Percentiles rank a stretch among this genome's conserved stretches.
Evolutionary conservation across 2,888 invertebrate species (phyloP).

Genomic region (Ochropacha duplaris): DNA sequence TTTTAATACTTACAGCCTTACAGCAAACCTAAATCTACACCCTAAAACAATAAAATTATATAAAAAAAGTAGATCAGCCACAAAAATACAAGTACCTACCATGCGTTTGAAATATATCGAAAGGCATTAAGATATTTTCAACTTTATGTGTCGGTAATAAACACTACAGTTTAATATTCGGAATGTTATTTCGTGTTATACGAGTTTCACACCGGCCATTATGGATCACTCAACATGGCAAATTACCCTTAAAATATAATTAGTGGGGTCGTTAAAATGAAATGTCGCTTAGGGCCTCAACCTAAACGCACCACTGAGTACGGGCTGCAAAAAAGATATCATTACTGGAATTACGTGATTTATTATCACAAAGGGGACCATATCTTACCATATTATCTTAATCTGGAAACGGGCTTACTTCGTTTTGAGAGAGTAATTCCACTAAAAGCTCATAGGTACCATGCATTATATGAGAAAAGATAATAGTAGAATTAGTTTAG

Average conservation of each 20-base stretch:
- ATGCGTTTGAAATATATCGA: background rate
- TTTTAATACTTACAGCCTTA: too few relatives aligned
- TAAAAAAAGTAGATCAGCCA: background rate
- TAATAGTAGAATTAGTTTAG: too few relatives aligned
- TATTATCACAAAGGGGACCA: background rate
- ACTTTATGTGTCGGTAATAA: background rate
- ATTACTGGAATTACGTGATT: background rate
- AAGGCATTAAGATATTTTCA: background rate
- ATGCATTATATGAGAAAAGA: too few relatives aligned
- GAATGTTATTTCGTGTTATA: conserved; percentile 10
- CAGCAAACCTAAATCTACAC: too few relatives aligned
- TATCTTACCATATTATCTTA: background rate
- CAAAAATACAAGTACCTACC: too few relatives aligned
- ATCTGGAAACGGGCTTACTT: background rate
- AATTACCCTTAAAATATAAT: conserved; percentile 36
- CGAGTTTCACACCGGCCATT: conserved; percentile 25
- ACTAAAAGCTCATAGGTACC: background rate
- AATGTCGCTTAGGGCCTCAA: conserved; percentile 26
- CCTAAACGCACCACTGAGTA: conserved; percentile 1
- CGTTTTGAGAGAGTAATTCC: background rate
- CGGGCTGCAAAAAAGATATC: background rate
- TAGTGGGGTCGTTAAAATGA: conserved; percentile 37
- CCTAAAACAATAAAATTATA: background rate
- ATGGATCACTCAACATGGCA: conserved; percentile 29
- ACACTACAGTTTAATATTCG: conserved; percentile 2